phyloP scores from a whole-genome alignment of 2,113 vertebrate genomes.

The Acrocephalus arundinaceus region DNA sequence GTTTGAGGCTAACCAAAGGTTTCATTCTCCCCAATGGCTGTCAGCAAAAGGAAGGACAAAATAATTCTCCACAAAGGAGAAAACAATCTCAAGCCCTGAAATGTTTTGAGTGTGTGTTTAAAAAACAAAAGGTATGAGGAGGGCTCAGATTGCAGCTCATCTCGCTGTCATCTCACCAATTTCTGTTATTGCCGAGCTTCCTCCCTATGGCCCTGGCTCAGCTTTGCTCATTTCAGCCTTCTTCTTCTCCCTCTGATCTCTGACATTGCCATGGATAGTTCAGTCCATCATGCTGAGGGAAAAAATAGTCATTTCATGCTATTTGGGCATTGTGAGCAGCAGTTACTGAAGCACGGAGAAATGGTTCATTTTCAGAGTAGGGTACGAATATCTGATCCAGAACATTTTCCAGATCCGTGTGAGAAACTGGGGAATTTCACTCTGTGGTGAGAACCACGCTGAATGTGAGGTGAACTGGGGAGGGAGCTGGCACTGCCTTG shows the following conservation, averaged over 20 bases:
- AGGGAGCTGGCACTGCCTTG: background rate
- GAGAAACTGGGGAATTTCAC: background rate
- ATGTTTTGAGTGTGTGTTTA: background rate
- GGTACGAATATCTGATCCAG: background rate
- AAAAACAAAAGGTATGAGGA: slow-evolving; percentile 1
- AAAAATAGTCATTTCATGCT: background rate
- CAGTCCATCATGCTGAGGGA: background rate
- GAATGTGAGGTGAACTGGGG: background rate
- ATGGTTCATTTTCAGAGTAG: background rate
- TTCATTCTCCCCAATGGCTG: slow-evolving; percentile 10
- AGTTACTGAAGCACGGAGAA: background rate
- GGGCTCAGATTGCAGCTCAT: background rate
- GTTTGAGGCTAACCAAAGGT: slow-evolving; percentile 48
- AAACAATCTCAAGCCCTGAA: slow-evolving; percentile 19
- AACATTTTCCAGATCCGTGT: background rate
- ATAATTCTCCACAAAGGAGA: slow-evolving; percentile 15
- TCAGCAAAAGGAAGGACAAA: slow-evolving; percentile 46
- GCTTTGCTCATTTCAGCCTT: background rate
- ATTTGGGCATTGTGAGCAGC: background rate
- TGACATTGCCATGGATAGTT: background rate
- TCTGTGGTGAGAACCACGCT: background rate
- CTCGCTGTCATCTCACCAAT: slow-evolving; percentile 19
- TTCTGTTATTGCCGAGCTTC: background rate
- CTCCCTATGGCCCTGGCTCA: background rate
- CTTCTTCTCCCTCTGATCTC: slow-evolving; percentile 1